phyloP scores from a whole-genome alignment of 2,888 invertebrate genomes.

The Boloria euphrosyne region DNA sequence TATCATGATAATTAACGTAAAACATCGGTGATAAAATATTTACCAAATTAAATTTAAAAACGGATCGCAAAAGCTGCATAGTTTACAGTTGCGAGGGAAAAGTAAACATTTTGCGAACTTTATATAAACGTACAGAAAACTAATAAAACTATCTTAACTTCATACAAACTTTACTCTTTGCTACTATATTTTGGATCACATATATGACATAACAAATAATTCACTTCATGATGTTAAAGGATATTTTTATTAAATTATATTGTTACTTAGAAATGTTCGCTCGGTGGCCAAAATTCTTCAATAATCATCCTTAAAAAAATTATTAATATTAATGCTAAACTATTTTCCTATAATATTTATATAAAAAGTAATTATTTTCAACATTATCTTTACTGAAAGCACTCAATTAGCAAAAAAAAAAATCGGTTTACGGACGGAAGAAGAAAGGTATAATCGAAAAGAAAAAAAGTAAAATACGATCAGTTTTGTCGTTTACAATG shows the following conservation, averaged over 20 bases:
- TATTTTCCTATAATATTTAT: too few relatives aligned
- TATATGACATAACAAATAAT: neutral
- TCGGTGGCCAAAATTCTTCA: too few relatives aligned
- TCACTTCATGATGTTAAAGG: constrained; percentile 1
- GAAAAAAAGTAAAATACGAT: too few relatives aligned
- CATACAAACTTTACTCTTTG: constrained; percentile 22
- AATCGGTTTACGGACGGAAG: too few relatives aligned
- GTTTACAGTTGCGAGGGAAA: constrained; percentile 28
- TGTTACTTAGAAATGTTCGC: too few relatives aligned
- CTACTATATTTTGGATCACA: constrained; percentile 27
- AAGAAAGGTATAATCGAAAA: too few relatives aligned
- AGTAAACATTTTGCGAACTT: constrained; percentile 31
- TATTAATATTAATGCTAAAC: too few relatives aligned
- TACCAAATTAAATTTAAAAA: constrained; percentile 19
- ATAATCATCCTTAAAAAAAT: too few relatives aligned
- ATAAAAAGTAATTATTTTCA: too few relatives aligned
- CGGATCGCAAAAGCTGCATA: constrained; percentile 18
- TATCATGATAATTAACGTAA: neutral
- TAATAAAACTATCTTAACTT: constrained; percentile 30
- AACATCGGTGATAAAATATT: constrained; percentile 9
- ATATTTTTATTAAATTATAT: neutral
- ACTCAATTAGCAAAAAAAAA: too few relatives aligned
- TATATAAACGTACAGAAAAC: constrained; percentile 31
- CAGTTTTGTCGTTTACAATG: too few relatives aligned
- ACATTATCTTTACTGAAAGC: too few relatives aligned